Evolutionary conservation across 2,113 vertebrate genomes (phyloP).

Genomic region (Ondatra zibethicus): DNA sequence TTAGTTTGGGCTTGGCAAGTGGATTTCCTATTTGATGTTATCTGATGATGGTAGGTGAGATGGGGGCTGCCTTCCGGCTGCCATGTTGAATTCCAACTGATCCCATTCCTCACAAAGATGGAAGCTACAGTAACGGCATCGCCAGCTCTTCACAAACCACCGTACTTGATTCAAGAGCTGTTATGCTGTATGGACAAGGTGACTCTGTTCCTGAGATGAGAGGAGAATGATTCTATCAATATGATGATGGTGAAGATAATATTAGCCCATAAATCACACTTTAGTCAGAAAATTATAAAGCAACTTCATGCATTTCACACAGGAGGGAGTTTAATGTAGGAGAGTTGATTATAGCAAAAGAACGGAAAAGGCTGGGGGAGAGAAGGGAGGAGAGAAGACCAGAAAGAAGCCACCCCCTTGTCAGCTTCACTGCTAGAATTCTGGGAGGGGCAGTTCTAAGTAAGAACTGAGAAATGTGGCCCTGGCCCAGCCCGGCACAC

Average conservation of each 20-base stretch:
- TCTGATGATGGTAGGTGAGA: neutral
- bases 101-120: neutral
- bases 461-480: neutral
- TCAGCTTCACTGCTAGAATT: neutral
- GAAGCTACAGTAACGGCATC: neutral
- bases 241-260: neutral
- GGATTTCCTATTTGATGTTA: neutral
- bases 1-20: neutral
- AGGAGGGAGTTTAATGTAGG: neutral
- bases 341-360: slow-evolving; percentile 4
- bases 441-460: neutral
- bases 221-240: neutral
- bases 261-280: neutral
- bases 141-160: neutral
- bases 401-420: neutral
- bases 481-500: neutral
- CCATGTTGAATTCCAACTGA: neutral
- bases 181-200: neutral
- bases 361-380: neutral
- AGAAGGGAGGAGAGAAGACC: neutral
- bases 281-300: neutral
- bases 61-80: neutral
- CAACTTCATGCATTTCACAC: neutral
- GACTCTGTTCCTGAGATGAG: neutral
- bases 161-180: neutral